A percentile compares a stretch with the other conserved stretches of the same genome.
Conservation (phyloP, 2,797 vertebrate species). For the Pagetopsis macropterus region DNA sequence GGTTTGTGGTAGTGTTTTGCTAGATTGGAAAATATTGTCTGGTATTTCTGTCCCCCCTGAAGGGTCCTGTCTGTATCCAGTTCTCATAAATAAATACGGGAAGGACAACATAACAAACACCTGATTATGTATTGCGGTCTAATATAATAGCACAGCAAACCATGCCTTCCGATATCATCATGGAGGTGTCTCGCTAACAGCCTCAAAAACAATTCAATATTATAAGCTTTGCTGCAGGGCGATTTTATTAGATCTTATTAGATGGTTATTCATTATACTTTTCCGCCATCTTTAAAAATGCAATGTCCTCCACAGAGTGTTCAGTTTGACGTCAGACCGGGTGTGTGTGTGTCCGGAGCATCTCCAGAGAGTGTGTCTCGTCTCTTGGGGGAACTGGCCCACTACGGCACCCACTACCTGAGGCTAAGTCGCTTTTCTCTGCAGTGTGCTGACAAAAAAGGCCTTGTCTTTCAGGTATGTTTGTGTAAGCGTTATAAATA, state of each 20-base stretch:
- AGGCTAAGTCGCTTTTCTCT: constrained; percentile 92
- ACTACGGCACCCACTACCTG: constrained; percentile 92
- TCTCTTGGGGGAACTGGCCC: constrained; percentile 90
- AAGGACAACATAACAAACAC: constrained; percentile 53
- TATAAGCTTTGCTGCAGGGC: constrained; percentile 44
- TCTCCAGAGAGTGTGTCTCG: constrained; percentile 92
- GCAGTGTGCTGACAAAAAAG: constrained; percentile 89
- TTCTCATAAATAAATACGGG: constrained; percentile 62
- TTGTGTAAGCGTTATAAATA: constrained; percentile 70
- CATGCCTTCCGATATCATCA: constrained; percentile 47
- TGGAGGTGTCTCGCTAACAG: constrained; percentile 50
- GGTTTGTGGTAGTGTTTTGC: constrained; percentile 7
- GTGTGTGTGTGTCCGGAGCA: constrained; percentile 92
- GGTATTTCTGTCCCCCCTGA: constrained; percentile 41
- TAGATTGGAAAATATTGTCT: constrained; percentile 43
- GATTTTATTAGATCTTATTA: constrained; percentile 62
- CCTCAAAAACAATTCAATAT: constrained; percentile 56
- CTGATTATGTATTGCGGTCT: constrained; percentile 55
- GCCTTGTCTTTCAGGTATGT: constrained; percentile 96
- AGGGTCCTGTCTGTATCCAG: constrained; percentile 40
- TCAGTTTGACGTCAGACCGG: constrained; percentile 89
- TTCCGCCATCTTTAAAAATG: constrained; percentile 46
- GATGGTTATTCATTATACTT: constrained; percentile 40
- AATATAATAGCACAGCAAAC: constrained; percentile 54
- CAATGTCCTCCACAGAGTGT: constrained; percentile 77